A percentile compares a stretch with the other conserved stretches of the same genome.
These are phyloP conservation scores for Diarsia brunnea DNA, from an alignment of 2,888 invertebrate species.

Conservation along the genomic window DNA sequence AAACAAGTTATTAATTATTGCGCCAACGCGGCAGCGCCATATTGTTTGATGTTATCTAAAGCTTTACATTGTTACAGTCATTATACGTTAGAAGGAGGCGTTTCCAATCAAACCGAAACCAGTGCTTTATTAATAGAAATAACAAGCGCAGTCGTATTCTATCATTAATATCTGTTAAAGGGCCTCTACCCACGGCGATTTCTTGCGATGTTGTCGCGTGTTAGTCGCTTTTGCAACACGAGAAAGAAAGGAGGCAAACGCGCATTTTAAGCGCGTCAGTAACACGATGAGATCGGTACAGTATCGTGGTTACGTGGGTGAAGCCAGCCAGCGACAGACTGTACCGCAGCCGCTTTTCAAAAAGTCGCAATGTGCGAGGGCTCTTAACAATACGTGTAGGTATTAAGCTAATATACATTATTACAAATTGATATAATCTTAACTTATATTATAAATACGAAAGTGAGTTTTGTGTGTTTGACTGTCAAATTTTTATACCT, in stretches of 20 bases:
- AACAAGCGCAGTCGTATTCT: slow-evolving; percentile 42
- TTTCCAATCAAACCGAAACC: slow-evolving; percentile 44
- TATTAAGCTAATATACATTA: background rate
- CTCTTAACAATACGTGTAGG: background rate
- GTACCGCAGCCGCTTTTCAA: too few relatives aligned
- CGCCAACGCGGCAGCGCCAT: slow-evolving; percentile 21
- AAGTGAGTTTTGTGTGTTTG: background rate
- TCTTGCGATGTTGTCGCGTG: background rate
- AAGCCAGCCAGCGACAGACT: background rate
- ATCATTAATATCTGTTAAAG: slow-evolving; percentile 25
- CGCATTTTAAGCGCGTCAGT: background rate
- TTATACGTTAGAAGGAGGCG: slow-evolving; percentile 38
- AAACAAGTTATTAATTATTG: slow-evolving; percentile 43
- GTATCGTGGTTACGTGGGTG: background rate
- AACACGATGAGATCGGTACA: background rate
- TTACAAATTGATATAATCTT: background rate
- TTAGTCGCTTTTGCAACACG: background rate
- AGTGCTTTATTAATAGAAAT: slow-evolving; percentile 51
- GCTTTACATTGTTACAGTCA: slow-evolving; percentile 40
- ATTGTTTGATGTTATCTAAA: slow-evolving; percentile 55
- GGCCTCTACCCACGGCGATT: background rate
- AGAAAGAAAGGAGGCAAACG: background rate
- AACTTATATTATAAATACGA: background rate
- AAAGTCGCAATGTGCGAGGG: background rate
- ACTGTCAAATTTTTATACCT: background rate